Conservation (phyloP, 2,113 vertebrate genomes). For the Oryctolagus cuniculus region mOryCun1.1 NC_091441.1:84874001-84874500, state of each 20-base stretch:
- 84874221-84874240: not conserved
- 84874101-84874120: too few species aligned
- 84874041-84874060: too few species aligned
- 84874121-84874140: too few species aligned
- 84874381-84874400: not conserved
- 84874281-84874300: not conserved
- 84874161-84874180: not conserved
- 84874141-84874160: not conserved
- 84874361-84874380: not conserved
- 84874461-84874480: slow-evolving; percentile 48
- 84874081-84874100: too few species aligned
- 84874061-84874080: too few species aligned
- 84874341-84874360: not conserved
- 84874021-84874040: too few species aligned
- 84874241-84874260: not conserved
- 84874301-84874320: not conserved
- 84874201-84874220: not conserved
- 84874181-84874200: not conserved
- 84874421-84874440: slow-evolving; percentile 52
- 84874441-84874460: slow-evolving; percentile 19
- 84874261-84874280: not conserved
- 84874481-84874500: slow-evolving; percentile 74
- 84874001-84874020: too few species aligned
- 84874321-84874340: not conserved
- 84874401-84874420: not conserved